phyloP scores from a whole-genome alignment of 1,140 invertebrate genomes.

The Berghia stephanieae region DNA sequence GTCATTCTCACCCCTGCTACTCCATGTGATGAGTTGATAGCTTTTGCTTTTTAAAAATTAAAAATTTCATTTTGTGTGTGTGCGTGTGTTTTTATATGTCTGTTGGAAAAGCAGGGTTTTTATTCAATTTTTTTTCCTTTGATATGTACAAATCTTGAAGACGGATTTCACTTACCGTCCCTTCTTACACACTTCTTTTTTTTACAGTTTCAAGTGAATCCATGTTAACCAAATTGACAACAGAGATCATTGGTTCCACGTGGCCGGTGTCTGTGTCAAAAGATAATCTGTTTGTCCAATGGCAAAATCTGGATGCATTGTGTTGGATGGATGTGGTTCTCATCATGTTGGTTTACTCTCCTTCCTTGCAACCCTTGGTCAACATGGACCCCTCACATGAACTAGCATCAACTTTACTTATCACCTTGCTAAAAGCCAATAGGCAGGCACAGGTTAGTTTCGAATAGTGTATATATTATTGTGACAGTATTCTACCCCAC shows the following conservation, averaged over 20 bases:
- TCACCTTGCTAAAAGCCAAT: constrained; percentile 52
- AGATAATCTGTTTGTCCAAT: constrained; percentile 49
- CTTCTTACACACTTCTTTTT: neutral
- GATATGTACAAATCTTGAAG: neutral
- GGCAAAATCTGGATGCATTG: constrained; percentile 61
- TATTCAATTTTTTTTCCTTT: no score
- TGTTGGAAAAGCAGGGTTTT: no score
- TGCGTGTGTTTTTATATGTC: no score
- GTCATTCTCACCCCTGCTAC: no score
- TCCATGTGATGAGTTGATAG: no score
- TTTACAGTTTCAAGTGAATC: no score
- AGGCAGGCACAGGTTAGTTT: constrained; percentile 47
- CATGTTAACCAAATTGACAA: neutral
- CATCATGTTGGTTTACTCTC: constrained; percentile 54
- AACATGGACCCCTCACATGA: constrained; percentile 24
- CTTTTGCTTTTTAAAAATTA: no score
- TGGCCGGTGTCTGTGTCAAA: neutral
- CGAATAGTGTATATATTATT: neutral
- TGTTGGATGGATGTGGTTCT: constrained; percentile 65
- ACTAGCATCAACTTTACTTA: constrained; percentile 41
- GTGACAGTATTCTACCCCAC: neutral
- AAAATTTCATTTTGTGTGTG: no score
- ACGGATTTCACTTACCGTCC: neutral
- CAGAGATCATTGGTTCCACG: neutral
- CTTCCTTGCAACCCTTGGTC: constrained; percentile 39